Evolutionary conservation across 2,113 vertebrate species (phyloP).

Genomic region (Pao palembangensis): DNA sequence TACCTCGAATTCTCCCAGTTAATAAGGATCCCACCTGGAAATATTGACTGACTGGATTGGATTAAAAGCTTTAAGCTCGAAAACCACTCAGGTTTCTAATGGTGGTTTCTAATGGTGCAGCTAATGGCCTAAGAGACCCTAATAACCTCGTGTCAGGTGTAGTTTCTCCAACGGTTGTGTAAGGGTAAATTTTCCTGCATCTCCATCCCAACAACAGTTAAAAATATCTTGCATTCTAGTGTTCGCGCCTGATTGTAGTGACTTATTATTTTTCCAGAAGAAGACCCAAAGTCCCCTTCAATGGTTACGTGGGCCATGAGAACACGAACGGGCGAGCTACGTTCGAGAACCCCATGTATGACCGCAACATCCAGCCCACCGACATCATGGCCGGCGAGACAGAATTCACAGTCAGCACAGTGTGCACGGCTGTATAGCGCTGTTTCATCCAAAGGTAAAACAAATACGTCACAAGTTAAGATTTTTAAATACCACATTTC

Average conservation of each 20-base stretch:
- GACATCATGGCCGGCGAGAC: constrained; percentile 91
- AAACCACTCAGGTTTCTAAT: background rate
- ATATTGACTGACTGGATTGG: too few species aligned
- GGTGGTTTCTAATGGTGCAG: too few species aligned
- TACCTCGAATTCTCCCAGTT: background rate
- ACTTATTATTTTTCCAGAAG: constrained; percentile 73
- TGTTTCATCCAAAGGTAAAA: constrained; percentile 68
- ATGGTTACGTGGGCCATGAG: constrained; percentile 93
- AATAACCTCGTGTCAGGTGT: too few species aligned
- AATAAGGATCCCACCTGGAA: too few species aligned
- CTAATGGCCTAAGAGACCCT: too few species aligned
- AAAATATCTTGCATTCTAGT: background rate
- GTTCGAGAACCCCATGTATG: constrained; percentile 98
- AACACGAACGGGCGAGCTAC: constrained; percentile 93
- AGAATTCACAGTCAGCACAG: constrained; percentile 98
- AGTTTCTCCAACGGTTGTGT: too few species aligned
- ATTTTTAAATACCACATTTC: too few species aligned
- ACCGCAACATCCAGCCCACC: constrained; percentile 94
- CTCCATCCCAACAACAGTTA: too few species aligned
- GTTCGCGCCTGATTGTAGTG: background rate
- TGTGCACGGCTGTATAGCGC: constrained; percentile 98
- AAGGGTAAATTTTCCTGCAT: too few species aligned
- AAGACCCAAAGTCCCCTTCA: constrained; percentile 98
- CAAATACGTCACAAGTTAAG: too few species aligned
- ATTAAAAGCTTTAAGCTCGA: too few species aligned